phyloP scores from a whole-genome alignment of 2,888 invertebrate species.

The Coronaproctus castanopsis region DNA sequence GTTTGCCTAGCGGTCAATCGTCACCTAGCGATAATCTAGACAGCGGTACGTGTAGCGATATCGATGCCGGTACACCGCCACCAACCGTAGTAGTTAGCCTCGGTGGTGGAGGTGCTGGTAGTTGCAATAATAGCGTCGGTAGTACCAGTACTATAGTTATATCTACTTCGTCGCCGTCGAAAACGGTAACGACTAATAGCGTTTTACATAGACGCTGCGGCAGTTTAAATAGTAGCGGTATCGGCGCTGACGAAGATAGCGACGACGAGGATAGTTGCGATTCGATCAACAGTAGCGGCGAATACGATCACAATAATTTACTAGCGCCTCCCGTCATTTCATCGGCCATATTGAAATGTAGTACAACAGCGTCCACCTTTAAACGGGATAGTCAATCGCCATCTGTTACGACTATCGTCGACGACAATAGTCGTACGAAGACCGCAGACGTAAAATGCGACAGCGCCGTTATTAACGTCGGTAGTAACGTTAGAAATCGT shows the following conservation, averaged over 20 bases:
- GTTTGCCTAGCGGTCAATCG: constrained; percentile 45
- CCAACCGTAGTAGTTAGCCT: constrained; percentile 45
- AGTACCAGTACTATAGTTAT: constrained; percentile 23
- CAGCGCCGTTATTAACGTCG: neutral
- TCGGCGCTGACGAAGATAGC: constrained; percentile 41
- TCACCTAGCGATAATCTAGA: constrained; percentile 65
- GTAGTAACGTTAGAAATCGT: neutral
- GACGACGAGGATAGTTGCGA: constrained; percentile 57
- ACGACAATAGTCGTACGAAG: neutral
- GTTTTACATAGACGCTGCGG: constrained; percentile 6
- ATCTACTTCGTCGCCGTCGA: constrained; percentile 29
- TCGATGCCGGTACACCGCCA: constrained; percentile 46
- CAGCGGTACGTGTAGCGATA: constrained; percentile 67
- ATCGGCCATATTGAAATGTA: constrained; percentile 12
- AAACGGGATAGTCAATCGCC: neutral
- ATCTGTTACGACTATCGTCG: neutral
- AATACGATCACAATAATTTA: constrained; percentile 18
- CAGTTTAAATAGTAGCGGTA: constrained; percentile 27
- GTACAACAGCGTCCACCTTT: neutral
- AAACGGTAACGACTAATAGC: constrained; percentile 23
- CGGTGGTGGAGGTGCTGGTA: too few relatives aligned
- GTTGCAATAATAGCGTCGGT: too few relatives aligned
- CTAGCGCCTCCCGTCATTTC: constrained; percentile 10
- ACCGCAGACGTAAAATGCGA: neutral
- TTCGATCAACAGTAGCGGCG: constrained; percentile 52